These are phyloP conservation scores for Emydoidea blandingii DNA, from an alignment of 2,797 vertebrate genomes.

Conservation along the genomic window DNA sequence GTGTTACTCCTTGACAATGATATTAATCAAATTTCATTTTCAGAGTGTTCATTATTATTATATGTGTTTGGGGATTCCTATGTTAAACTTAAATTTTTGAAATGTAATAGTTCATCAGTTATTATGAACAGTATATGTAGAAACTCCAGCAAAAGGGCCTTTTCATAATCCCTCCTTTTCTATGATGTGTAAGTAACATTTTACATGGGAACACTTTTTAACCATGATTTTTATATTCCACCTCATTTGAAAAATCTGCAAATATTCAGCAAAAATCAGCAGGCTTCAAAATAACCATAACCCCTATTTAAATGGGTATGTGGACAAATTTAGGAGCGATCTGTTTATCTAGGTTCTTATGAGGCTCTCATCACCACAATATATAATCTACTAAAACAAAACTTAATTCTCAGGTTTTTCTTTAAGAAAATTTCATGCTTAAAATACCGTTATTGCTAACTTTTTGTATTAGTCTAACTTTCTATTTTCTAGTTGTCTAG, in stretches of 20 bases:
- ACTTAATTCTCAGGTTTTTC: constrained; percentile 6
- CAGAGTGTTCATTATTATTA: constrained; percentile 3
- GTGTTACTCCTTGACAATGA: background rate
- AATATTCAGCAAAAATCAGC: constrained; percentile 1
- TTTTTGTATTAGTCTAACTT: background rate
- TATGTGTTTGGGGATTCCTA: background rate
- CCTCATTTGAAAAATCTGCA: constrained; percentile 20
- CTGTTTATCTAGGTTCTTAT: background rate
- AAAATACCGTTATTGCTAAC: constrained; percentile 38
- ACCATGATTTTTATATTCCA: constrained; percentile 47
- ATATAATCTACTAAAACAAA: constrained; percentile 11
- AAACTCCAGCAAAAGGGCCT: background rate
- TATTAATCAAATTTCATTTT: constrained; percentile 21
- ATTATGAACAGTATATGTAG: constrained; percentile 1
- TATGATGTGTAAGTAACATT: constrained; percentile 6
- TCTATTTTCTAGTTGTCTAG: constrained; percentile 38
- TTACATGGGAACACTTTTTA: constrained; percentile 17
- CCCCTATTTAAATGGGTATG: constrained; percentile 7
- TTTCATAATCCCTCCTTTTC: constrained; percentile 28
- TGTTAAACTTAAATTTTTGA: constrained; percentile 32
- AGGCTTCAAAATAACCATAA: background rate
- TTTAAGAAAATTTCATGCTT: background rate
- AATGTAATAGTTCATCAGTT: background rate
- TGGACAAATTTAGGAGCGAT: background rate
- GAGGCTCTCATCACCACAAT: background rate